Percentiles rank a stretch among this genome's conserved stretches.
Conservation (phyloP, 2,797 vertebrate species). For the Odontamblyopus lacepedii region DNA sequence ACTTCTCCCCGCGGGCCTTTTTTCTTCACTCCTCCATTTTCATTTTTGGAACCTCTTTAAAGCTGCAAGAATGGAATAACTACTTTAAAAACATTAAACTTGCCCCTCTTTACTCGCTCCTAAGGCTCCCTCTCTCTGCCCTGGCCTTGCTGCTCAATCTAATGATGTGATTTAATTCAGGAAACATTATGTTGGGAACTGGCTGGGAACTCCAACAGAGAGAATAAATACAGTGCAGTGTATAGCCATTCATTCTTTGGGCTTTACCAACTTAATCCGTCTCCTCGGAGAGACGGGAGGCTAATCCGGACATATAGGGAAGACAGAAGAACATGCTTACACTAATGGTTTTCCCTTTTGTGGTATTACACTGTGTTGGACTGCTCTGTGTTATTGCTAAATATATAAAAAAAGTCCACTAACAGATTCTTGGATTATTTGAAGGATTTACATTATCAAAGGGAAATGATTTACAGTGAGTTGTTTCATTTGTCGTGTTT, state of each 20-base stretch:
- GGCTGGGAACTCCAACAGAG: constrained; percentile 1
- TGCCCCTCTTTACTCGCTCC: not conserved
- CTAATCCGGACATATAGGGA: constrained; percentile 23
- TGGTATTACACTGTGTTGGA: constrained; percentile 33
- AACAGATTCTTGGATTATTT: not conserved
- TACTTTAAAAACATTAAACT: not conserved
- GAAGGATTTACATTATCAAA: not conserved
- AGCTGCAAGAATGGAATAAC: not conserved
- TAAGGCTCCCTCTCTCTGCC: too few species aligned
- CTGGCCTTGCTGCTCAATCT: constrained; percentile 6
- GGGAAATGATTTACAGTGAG: not conserved
- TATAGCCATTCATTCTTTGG: constrained; percentile 16
- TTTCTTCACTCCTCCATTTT: not conserved
- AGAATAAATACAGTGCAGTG: constrained; percentile 7
- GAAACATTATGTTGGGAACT: constrained; percentile 9
- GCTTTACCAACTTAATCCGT: constrained; percentile 17
- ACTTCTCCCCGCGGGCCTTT: not conserved
- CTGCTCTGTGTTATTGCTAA: constrained; percentile 6
- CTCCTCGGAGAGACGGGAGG: constrained; percentile 18
- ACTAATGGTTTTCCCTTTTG: constrained; percentile 33
- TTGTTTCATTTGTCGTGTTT: not conserved
- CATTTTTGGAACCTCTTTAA: constrained; percentile 4
- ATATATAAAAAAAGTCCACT: not conserved
- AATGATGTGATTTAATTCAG: constrained; percentile 13
- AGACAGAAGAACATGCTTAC: constrained; percentile 20